These are phyloP conservation scores for Malacoctenus gilli DNA, from an alignment of 2,797 vertebrate genomes.

Conservation along the genomic window DNA sequence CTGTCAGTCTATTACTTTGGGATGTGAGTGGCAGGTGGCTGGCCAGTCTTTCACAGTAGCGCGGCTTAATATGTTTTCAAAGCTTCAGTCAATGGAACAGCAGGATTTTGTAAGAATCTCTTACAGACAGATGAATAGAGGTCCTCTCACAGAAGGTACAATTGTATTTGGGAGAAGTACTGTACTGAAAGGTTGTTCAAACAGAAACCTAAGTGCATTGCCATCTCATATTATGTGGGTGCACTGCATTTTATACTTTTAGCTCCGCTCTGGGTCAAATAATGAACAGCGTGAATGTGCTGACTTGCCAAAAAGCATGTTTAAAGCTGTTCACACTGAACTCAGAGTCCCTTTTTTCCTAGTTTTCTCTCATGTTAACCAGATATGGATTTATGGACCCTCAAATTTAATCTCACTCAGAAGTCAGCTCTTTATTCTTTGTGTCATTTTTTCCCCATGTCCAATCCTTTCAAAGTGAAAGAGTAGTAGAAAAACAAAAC, in stretches of 20 bases:
- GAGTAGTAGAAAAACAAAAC: too few relatives aligned
- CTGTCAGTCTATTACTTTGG: conserved; percentile 72
- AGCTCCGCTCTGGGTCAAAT: neutral
- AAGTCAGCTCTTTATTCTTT: too few relatives aligned
- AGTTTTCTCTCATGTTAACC: too few relatives aligned
- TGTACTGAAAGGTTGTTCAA: conserved; percentile 5
- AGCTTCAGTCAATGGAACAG: conserved; percentile 41
- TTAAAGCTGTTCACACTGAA: too few relatives aligned
- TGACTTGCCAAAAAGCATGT: too few relatives aligned
- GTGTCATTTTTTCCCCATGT: too few relatives aligned
- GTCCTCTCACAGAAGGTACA: conserved; percentile 9
- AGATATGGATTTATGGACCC: too few relatives aligned
- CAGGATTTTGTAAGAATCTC: conserved; percentile 48
- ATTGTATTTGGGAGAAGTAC: neutral
- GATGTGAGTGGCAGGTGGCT: conserved; percentile 74
- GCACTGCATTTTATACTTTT: neutral
- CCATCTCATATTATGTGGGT: neutral
- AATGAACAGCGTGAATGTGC: too few relatives aligned
- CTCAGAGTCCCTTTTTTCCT: too few relatives aligned
- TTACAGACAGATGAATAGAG: conserved; percentile 11
- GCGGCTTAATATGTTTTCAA: conserved; percentile 53
- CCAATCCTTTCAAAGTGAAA: too few relatives aligned
- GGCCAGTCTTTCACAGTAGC: conserved; percentile 51
- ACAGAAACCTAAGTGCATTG: conserved; percentile 16
- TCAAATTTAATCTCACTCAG: too few relatives aligned